Conservation (phyloP, 2,113 vertebrate species). For the Bostrychus sinensis region DNA sequence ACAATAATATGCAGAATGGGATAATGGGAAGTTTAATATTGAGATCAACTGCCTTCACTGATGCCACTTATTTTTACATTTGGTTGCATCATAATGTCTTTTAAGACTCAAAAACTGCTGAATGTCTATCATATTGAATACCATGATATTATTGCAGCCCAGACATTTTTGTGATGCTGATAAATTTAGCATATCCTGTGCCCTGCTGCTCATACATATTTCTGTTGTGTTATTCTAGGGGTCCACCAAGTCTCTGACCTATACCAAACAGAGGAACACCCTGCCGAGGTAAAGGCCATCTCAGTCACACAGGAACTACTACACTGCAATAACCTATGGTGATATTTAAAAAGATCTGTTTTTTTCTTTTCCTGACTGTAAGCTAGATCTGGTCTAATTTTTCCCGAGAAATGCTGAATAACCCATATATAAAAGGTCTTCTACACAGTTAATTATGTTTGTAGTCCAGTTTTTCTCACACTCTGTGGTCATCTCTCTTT, state of each 20-base stretch:
- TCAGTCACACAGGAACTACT: conserved; percentile 1
- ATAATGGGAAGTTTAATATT: no score
- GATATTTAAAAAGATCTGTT: background rate
- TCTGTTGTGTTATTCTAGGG: conserved; percentile 47
- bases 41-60: no score
- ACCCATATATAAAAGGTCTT: background rate
- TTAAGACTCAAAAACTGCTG: background rate
- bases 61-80: no score
- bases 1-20: no score
- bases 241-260: conserved; percentile 74
- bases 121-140: background rate
- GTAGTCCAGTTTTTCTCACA: conserved; percentile 3
- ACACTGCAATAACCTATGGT: background rate
- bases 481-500: background rate
- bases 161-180: background rate
- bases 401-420: no score
- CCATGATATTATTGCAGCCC: background rate
- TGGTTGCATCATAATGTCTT: background rate
- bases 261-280: conserved; percentile 74
- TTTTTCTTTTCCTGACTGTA: no score
- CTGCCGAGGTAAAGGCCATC: conserved; percentile 64
- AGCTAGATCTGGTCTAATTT: no score
- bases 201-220: background rate
- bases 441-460: background rate
- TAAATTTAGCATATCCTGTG: background rate